Base-by-base conservation (phyloP, 2,888 invertebrate species). In the Tridacna gigas region DNA sequence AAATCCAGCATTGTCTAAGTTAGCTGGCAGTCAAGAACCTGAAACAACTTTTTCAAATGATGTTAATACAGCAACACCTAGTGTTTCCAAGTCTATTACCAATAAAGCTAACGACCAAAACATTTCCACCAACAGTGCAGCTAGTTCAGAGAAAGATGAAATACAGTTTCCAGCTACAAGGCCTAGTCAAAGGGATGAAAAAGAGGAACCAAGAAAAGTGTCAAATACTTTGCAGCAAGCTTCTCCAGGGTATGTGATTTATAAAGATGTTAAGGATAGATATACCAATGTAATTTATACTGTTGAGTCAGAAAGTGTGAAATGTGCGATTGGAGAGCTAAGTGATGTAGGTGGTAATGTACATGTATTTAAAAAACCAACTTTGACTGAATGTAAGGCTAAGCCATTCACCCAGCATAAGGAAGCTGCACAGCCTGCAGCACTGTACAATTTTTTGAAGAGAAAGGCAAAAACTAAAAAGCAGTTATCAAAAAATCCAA, bases 241-340 rank as follows among this genome's bases (percentile, higher is more conserved):
- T n/a, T 82, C 83, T 45, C 81, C 85, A 78, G 85, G 88, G 88
- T 88, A 88, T 80, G 88, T 88, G 82, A 83, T 88, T 82, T 84
- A 77, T 78, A 86, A 83, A 76, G 80, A 74, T 37, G 2, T 37
- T 37, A 37, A 37, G 37, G 37, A 37, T 37, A 7, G 37, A 4
- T 4, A 37, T 37, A 37, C 37, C 37, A 37, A 37, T 37, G 37
- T 37, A 37, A 4, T 37, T 37, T 37, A 37, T 37, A 7, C 2
- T 2, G 7, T 37, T 37, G 7, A 37, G 37, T 37, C 37, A 7
- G 37, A 7, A 7, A 37, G 37, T 37, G 2, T 37, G 37, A 37
- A 37, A 7, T 37, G 7, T 37, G 37, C 3, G 37, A 37, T 37
- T 37, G 37, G 37, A 37, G 37, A 37, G 37, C 7, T 37, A 37